A percentile compares a stretch with the other conserved stretches of the same genome.
phyloP scores from a whole-genome alignment of 2,888 invertebrate genomes.

The Arge pagana region DNA sequence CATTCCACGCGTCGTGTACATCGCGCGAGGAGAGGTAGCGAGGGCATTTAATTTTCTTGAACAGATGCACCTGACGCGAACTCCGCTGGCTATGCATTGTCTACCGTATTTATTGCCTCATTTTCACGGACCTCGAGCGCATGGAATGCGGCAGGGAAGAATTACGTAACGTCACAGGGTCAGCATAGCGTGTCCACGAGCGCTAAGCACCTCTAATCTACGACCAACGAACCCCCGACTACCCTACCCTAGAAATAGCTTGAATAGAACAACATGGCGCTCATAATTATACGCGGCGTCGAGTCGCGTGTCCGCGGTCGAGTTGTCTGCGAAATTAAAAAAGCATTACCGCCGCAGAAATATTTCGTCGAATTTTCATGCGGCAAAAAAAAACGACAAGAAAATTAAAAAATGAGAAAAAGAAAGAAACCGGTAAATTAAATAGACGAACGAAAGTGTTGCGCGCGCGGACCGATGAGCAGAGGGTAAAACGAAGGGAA shows the following conservation, averaged over 20 bases:
- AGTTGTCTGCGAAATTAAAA: conserved; percentile 15
- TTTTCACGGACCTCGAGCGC: conserved; percentile 14
- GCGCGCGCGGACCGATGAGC: too few relatives aligned
- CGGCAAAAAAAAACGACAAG: too few relatives aligned
- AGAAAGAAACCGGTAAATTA: too few relatives aligned
- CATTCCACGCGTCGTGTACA: too few relatives aligned
- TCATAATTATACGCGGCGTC: background rate
- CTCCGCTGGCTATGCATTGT: conserved; percentile 5
- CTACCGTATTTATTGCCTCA: conserved; percentile 16
- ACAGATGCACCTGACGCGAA: conserved; percentile 13
- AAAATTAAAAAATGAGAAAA: too few relatives aligned
- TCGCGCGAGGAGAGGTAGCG: conserved; percentile 2
- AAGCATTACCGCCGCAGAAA: background rate
- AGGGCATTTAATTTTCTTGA: conserved; percentile 11
- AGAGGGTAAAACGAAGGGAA: too few relatives aligned
- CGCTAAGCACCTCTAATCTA: conserved; percentile 16
- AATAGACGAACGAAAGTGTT: too few relatives aligned
- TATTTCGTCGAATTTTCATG: too few relatives aligned
- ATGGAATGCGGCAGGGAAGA: conserved; percentile 15
- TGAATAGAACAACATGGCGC: background rate
- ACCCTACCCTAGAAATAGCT: conserved; percentile 4
- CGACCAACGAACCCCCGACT: conserved; percentile 7
- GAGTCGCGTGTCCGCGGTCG: background rate
- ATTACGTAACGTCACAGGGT: conserved; percentile 12
- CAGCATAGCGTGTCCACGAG: conserved; percentile 16